Evolutionary conservation across 2,113 vertebrate genomes (phyloP), one percentile per base, ranked within the genome.

Genomic region (Mirounga angustirostris): DNA sequence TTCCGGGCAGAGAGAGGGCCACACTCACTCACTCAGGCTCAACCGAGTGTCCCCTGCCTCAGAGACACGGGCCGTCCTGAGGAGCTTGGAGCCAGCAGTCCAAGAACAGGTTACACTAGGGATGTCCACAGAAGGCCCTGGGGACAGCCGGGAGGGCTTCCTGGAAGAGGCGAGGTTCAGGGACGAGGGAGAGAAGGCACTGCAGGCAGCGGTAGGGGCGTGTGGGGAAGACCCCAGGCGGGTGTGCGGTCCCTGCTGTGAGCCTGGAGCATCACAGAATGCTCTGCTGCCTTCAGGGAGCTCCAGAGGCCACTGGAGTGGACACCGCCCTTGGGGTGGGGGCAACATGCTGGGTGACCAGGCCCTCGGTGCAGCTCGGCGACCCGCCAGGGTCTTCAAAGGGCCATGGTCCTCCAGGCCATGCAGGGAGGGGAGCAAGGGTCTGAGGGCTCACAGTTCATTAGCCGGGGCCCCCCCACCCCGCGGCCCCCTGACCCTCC

Each of bases 161-260:
- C 50, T 9, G 46, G 89, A 82, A 43, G 76, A 81, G 50, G 7
- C 4, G 15, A 69, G 16, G 18, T 36, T 43, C 71, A 18, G 2
- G 6, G 71, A 28, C 14, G 40, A 30, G 86, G 18, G 54, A 46
- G 14, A 21, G 18, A 59, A 7, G 8, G 8, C 36, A 9, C 16
- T 50, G 43, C 18, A 14, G 69, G 18, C 26, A 43, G 52, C 7
- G 78, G 52, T 14, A 26, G n/a, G 13, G 22, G 33, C 0, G 1
- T 8, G 0, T 1, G 14, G 63, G 28, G 36, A 43, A 13, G 26
- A 22, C 1, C 3, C 2, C 1, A 5, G 71, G 52, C 5, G 5
- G n/a, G 24, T 16, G 4, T 7, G 28, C 3, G 26, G 36, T 76
- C 36, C 15, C 36, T 28, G 30, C 54, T 13, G 54, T 22, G 3